Percentiles rank a stretch among this genome's conserved stretches.
phyloP scores from a whole-genome alignment of 2,113 vertebrate species.

The Pelecanoides urinatrix region DNA sequence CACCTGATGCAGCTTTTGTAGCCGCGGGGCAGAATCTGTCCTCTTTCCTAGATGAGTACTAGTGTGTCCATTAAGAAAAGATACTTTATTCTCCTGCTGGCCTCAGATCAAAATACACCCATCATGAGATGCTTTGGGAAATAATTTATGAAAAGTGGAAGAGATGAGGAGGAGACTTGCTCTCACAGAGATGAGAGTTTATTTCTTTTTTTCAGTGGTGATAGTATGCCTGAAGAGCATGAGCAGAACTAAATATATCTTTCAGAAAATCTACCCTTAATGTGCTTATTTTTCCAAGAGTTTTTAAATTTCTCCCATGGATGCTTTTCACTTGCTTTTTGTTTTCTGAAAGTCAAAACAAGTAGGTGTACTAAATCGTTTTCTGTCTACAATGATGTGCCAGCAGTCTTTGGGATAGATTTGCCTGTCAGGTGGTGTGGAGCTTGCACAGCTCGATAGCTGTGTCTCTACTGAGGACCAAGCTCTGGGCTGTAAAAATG shows the following conservation, averaged over 20 bases:
- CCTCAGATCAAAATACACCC: not conserved
- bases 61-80: not conserved
- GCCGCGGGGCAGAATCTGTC: not conserved
- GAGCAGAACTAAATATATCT: not conserved
- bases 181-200: not conserved
- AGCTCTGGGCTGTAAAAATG: not conserved
- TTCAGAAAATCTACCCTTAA: not conserved
- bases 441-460: not conserved
- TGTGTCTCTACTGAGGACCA: not conserved
- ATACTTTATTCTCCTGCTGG: rapidly evolving
- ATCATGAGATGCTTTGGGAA: not conserved
- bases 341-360: not conserved
- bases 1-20: not conserved
- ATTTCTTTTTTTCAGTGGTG: not conserved
- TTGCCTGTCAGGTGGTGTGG: not conserved
- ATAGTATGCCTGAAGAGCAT: not conserved
- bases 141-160: not conserved
- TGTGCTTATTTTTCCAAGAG: not conserved
- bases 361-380: not conserved
- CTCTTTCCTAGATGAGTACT: not conserved
- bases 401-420: not conserved
- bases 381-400: not conserved
- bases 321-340: not conserved
- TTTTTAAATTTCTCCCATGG: not conserved
- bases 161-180: not conserved